Evolutionary conservation across 2,888 invertebrate genomes (phyloP).

Genomic region (Cryptops parisi): DNA sequence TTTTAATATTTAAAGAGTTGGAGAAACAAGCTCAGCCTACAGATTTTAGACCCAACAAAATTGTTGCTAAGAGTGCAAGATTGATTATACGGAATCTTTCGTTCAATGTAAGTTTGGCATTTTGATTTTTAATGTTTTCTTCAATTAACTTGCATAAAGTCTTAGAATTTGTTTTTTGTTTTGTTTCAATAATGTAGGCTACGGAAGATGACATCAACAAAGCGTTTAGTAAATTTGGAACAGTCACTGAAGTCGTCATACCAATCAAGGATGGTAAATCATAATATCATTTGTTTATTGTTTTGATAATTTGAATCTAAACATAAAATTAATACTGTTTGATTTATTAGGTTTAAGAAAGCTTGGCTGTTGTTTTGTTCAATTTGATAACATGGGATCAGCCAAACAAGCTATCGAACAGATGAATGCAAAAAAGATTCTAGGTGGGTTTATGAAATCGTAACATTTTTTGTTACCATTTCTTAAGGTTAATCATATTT

Average conservation of each 20-base stretch:
- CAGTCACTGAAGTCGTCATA: constrained; percentile 3
- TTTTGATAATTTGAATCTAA: neutral
- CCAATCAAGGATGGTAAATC: constrained; percentile 1
- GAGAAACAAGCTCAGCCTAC: neutral
- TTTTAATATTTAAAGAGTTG: neutral
- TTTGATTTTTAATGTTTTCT: too few relatives aligned
- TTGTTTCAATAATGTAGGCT: neutral
- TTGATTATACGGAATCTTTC: constrained; percentile 7
- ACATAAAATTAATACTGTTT: neutral
- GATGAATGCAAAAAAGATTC: constrained; percentile 6
- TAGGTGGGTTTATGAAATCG: neutral
- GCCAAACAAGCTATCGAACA: neutral
- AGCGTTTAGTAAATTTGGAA: constrained; percentile 2
- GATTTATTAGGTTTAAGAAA: neutral
- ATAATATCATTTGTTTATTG: neutral
- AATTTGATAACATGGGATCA: neutral
- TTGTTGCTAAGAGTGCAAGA: neutral
- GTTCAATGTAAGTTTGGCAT: constrained; percentile 1
- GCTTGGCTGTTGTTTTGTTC: constrained; percentile 1
- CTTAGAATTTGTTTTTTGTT: neutral
- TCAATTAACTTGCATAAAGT: neutral
- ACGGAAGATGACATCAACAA: neutral
- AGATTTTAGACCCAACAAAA: neutral
- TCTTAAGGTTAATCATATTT: too few relatives aligned
- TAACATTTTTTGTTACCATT: neutral